Evolutionary conservation across 2,797 vertebrate species (phyloP), one percentile per base, ranked within the genome.

Genomic region (Petrocephalus sullivani): DNA sequence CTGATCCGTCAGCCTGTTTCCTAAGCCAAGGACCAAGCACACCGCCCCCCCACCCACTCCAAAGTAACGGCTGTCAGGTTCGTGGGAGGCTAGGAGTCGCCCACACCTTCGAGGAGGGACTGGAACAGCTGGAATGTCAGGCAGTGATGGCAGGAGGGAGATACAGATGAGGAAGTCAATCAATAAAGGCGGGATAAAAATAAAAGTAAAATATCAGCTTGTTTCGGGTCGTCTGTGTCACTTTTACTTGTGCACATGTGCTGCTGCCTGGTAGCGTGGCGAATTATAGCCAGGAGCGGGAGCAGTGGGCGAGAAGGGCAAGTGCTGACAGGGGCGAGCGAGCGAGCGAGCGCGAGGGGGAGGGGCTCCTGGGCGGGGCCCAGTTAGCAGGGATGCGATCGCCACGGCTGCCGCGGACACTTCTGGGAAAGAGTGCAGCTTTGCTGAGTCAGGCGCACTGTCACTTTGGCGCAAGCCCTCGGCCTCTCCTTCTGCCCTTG

Each of bases 391-490:
- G 3, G 28, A 21, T 4, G 53, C 51, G 19, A 33, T 49, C 33
- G 67, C 28, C 1, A n/a, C 58, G 67, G 75, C 75, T 82, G 54
- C 67, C 33, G 53, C 6, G 71, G 71, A 82, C 87, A 87, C 53
- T 71, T 81, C 87, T 81, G 71, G 54, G 58, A 49, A 82, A 87
- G 33, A 87, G 87, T 57, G 33, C 33, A 33, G 71, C 28, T 54
- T 23, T 87, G 87, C 87, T 87, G 87, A 81, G 67, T 87, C 87
- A 87, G 87, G 54, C 37, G 8, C 21, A 57, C 14, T 87, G 87
- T 87, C 87, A 81, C 51, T 82, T 58, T 53, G 87, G 87, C 78
- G 67, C 10, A 46, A 33, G 37, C 67, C 67, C 49, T 37, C 58
- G 51, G 64, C 87, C 49, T 81, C 51, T 86, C 14, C 49, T 81